Evolutionary conservation across 2,888 invertebrate genomes (phyloP).

Genomic region (Euclidia mi): DNA sequence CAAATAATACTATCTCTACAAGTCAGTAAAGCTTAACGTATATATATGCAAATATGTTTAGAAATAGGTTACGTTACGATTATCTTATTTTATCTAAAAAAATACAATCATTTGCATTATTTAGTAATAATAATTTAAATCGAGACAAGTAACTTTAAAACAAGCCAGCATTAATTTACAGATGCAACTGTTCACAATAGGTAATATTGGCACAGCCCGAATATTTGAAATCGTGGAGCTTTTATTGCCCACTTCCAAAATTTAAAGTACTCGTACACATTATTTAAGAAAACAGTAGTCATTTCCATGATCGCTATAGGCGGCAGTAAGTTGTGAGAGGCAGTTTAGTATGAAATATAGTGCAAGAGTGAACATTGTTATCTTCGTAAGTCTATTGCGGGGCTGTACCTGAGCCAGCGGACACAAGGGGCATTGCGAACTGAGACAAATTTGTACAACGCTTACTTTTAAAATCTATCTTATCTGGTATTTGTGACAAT

Average conservation of each 20-base stretch:
- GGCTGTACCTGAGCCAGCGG: slow-evolving; percentile 54
- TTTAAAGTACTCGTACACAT: slow-evolving; percentile 6
- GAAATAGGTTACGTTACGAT: too few relatives aligned
- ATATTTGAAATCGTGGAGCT: too few relatives aligned
- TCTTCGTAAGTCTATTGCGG: slow-evolving; percentile 40
- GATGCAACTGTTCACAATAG: too few relatives aligned
- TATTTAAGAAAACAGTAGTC: slow-evolving; percentile 28
- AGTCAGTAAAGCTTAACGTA: too few relatives aligned
- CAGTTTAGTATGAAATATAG: slow-evolving; percentile 47
- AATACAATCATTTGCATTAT: too few relatives aligned
- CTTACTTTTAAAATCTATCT: slow-evolving; percentile 47
- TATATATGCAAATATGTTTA: too few relatives aligned
- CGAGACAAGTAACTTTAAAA: too few relatives aligned
- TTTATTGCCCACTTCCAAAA: not conserved
- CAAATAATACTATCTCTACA: too few relatives aligned
- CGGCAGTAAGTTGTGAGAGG: slow-evolving; percentile 36
- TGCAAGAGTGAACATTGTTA: slow-evolving; percentile 43
- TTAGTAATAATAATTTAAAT: too few relatives aligned
- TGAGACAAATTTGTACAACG: slow-evolving; percentile 58
- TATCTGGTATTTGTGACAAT: slow-evolving; percentile 36
- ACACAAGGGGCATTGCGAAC: slow-evolving; percentile 44
- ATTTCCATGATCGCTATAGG: slow-evolving; percentile 30
- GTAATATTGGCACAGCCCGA: too few relatives aligned
- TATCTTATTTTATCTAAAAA: too few relatives aligned
- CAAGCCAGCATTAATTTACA: too few relatives aligned